phyloP scores from a whole-genome alignment of 2,888 invertebrate genomes.

The Apamea crenata region DNA sequence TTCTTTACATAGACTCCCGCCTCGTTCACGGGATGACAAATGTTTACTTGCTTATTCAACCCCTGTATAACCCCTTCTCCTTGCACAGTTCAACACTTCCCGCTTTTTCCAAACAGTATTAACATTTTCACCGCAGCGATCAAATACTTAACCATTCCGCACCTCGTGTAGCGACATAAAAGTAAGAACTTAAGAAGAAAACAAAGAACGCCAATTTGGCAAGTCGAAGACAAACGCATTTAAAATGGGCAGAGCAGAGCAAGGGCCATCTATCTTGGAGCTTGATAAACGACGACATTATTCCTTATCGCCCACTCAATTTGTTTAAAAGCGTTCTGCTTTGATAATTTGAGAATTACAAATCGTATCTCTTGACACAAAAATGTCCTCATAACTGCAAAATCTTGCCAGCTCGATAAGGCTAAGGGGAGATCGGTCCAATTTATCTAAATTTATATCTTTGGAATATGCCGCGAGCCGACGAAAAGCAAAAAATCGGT shows the following conservation, averaged over 20 bases:
- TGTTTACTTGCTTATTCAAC: conserved; percentile 81
- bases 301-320: conserved; percentile 91
- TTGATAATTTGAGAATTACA: conserved; percentile 90
- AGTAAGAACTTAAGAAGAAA: conserved; percentile 84
- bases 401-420: conserved; percentile 82
- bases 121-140: conserved; percentile 70
- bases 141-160: conserved; percentile 70
- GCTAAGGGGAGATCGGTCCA: conserved; percentile 74
- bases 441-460: conserved; percentile 82
- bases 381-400: conserved; percentile 87
- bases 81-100: conserved; percentile 71
- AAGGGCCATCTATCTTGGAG: conserved; percentile 88
- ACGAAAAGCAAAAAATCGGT: conserved; percentile 39
- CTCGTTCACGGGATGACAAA: conserved; percentile 81
- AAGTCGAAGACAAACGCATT: conserved; percentile 90
- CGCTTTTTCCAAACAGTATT: conserved; percentile 68
- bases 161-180: conserved; percentile 74
- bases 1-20: conserved; percentile 73
- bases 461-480: conserved; percentile 66
- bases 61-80: conserved; percentile 75
- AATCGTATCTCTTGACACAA: conserved; percentile 89
- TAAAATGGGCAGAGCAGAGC: conserved; percentile 90
- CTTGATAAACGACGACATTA: conserved; percentile 91
- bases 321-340: conserved; percentile 90
- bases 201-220: conserved; percentile 89